Evolutionary conservation across 2,888 invertebrate species (phyloP).

Genomic region (Furcula furcula): DNA sequence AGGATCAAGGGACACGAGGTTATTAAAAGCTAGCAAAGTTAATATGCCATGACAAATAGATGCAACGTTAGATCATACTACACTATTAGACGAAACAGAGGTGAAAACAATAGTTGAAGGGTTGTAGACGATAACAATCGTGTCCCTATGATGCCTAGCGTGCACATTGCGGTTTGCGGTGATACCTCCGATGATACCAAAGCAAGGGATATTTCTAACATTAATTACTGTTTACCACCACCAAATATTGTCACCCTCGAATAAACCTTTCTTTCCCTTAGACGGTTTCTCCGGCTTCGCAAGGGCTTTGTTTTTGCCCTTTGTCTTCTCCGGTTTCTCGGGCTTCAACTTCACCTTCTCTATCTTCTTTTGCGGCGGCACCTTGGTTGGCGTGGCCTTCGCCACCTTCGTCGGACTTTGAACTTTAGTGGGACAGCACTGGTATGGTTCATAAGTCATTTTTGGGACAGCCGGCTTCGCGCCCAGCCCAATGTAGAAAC

Average conservation of each 20-base stretch:
- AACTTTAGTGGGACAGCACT: constrained; percentile 95
- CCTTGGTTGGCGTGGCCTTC: constrained; percentile 85
- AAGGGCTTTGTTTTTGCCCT: constrained; percentile 77
- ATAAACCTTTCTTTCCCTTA: constrained; percentile 91
- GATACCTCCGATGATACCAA: constrained; percentile 37
- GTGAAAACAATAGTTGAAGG: constrained; percentile 46
- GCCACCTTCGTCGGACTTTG: constrained; percentile 90
- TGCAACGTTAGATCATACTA: constrained; percentile 59
- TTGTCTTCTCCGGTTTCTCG: constrained; percentile 60
- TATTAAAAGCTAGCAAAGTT: constrained; percentile 67
- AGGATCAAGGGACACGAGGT: constrained; percentile 78
- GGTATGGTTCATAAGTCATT: constrained; percentile 93
- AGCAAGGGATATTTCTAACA: constrained; percentile 27
- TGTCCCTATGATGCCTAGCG: constrained; percentile 72
- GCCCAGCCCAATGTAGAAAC: constrained; percentile 98
- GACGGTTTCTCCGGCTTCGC: constrained; percentile 80
- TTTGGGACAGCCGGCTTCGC: constrained; percentile 89
- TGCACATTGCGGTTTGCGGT: constrained; percentile 55
- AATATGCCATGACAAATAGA: constrained; percentile 55
- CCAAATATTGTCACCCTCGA: constrained; percentile 92
- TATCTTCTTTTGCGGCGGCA: constrained; percentile 80
- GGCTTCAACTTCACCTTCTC: constrained; percentile 66
- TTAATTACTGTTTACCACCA: constrained; percentile 84
- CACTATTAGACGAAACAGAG: constrained; percentile 43
- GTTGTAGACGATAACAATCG: constrained; percentile 57